Conservation (phyloP, 1,140 invertebrate species). For the Drosophila repletoides region DNA sequence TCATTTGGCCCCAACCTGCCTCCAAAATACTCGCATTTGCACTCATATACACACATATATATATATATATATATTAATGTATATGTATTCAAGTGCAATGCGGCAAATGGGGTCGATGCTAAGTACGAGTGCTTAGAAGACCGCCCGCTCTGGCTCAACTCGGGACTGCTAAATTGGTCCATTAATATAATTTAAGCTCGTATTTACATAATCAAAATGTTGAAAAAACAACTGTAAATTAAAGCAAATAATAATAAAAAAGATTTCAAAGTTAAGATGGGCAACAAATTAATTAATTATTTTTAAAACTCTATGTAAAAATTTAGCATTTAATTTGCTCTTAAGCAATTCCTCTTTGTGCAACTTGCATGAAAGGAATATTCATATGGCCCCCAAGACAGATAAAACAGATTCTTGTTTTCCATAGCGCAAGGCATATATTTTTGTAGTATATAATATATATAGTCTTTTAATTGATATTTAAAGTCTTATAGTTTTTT, state of each 20-base stretch:
- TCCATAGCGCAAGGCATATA: too few species aligned
- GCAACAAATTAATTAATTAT: too few species aligned
- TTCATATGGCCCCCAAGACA: too few species aligned
- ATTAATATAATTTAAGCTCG: neutral
- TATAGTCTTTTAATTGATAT: neutral
- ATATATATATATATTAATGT: neutral
- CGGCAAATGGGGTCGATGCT: slow-evolving; percentile 29
- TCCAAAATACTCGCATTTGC: slow-evolving; percentile 29
- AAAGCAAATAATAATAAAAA: too few species aligned
- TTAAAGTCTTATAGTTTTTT: neutral
- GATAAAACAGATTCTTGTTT: too few species aligned
- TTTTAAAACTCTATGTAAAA: too few species aligned
- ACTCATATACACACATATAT: neutral
- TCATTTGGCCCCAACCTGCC: slow-evolving; percentile 49
- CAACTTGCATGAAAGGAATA: too few species aligned
- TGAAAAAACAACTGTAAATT: too few species aligned
- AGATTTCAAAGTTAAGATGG: too few species aligned
- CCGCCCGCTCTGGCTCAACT: neutral
- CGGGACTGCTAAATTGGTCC: neutral
- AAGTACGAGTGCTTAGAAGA: slow-evolving; percentile 3
- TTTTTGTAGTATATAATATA: too few species aligned
- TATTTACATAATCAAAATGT: neutral
- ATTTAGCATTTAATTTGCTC: too few species aligned
- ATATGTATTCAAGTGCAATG: slow-evolving; percentile 13
- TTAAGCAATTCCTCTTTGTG: too few species aligned